phyloP scores from a whole-genome alignment of 2,888 invertebrate genomes.

The Latrodectus elegans region DNA sequence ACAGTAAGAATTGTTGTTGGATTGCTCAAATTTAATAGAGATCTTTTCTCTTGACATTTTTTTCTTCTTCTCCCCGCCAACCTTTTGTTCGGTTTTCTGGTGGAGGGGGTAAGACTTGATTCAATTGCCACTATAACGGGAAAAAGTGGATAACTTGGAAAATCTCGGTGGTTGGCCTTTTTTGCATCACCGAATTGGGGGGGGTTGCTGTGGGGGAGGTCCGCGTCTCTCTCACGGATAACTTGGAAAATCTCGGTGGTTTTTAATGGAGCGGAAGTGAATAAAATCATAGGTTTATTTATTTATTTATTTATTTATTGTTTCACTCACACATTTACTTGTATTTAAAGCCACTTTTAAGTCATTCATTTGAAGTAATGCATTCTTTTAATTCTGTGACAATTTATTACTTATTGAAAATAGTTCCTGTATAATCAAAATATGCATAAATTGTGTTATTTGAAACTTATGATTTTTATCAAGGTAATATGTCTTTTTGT shows the following conservation, averaged over 20 bases:
- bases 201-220: not conserved
- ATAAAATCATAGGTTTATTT: too few relatives aligned
- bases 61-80: slow-evolving; percentile 9
- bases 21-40: slow-evolving; percentile 68
- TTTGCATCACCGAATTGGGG: slow-evolving; percentile 22
- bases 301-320: too few relatives aligned
- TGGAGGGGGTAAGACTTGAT: slow-evolving; percentile 34
- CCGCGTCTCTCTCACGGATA: not conserved
- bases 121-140: slow-evolving; percentile 59
- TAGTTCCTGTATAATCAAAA: too few relatives aligned
- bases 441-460: too few relatives aligned
- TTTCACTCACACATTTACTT: too few relatives aligned
- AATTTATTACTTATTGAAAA: too few relatives aligned
- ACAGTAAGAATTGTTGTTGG: slow-evolving; percentile 61
- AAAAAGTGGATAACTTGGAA: slow-evolving; percentile 38
- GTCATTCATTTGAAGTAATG: too few relatives aligned
- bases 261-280: slow-evolving; percentile 44
- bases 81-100: slow-evolving; percentile 51
- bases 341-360: too few relatives aligned
- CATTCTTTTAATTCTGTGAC: too few relatives aligned
- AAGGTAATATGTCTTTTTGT: too few relatives aligned
- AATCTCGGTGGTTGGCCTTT: slow-evolving; percentile 63
- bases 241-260: not conserved
- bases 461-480: too few relatives aligned
- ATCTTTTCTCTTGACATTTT: slow-evolving; percentile 52